Conservation (phyloP, 2,797 vertebrate species). For the Selene dorsalis region DNA sequence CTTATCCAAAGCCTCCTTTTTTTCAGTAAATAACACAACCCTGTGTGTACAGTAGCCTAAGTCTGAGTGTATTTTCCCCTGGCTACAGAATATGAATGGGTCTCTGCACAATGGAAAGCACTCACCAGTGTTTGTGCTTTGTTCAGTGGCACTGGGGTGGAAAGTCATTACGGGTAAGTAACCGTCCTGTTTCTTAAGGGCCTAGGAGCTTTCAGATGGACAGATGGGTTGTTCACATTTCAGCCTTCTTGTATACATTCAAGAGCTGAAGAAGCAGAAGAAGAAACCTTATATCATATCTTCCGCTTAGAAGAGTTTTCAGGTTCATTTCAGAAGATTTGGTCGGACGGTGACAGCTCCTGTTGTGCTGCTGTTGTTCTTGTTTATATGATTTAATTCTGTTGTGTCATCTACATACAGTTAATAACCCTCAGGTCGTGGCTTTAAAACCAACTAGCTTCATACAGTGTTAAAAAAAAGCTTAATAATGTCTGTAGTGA, state of each 20-base stretch:
- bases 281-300: neutral
- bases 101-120: slow-evolving; percentile 19
- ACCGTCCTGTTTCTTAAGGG: slow-evolving; percentile 41
- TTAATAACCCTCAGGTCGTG: neutral
- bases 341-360: neutral
- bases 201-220: slow-evolving; percentile 15
- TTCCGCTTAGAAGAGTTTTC: neutral
- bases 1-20: neutral
- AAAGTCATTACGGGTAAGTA: slow-evolving; percentile 35
- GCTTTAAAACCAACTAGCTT: neutral
- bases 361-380: too few species aligned
- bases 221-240: slow-evolving; percentile 18
- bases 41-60: neutral
- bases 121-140: slow-evolving; percentile 25
- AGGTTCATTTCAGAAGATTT: neutral
- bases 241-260: neutral
- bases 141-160: slow-evolving; percentile 33
- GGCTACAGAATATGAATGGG: slow-evolving; percentile 21
- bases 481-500: neutral
- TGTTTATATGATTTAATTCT: too few species aligned
- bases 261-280: neutral
- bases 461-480: neutral
- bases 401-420: neutral
- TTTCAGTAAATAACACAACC: neutral
- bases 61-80: slow-evolving; percentile 1